Evolutionary conservation across 2,888 invertebrate species (phyloP).

Genomic region (Abrostola tripartita): DNA sequence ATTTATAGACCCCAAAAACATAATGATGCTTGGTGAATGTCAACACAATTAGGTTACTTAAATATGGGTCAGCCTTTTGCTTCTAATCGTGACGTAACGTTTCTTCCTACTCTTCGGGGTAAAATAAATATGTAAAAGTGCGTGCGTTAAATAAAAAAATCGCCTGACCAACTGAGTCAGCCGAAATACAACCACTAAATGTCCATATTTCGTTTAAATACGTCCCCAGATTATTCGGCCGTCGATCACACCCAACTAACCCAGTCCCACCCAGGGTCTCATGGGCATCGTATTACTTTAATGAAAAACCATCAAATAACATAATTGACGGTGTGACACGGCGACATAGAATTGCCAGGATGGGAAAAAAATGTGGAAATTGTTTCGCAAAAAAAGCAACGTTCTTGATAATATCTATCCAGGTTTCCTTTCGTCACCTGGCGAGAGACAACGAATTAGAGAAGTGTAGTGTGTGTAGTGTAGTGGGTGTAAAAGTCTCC

Average conservation of each 20-base stretch:
- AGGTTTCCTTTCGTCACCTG: too few relatives aligned
- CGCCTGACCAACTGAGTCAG: conserved; percentile 38
- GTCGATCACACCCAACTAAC: conserved; percentile 68
- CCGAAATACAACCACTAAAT: conserved; percentile 40
- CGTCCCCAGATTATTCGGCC: conserved; percentile 53
- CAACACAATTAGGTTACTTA: too few relatives aligned
- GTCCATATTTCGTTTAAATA: conserved; percentile 50
- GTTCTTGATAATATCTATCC: too few relatives aligned
- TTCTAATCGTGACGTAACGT: not conserved
- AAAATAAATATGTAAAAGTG: too few relatives aligned
- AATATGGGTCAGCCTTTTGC: too few relatives aligned
- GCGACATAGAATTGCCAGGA: conserved; percentile 45
- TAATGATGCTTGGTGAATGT: too few relatives aligned
- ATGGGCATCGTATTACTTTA: conserved; percentile 76
- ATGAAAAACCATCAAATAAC: conserved; percentile 87
- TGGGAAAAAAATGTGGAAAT: conserved; percentile 6
- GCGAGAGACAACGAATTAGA: too few relatives aligned
- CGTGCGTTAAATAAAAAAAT: conserved; percentile 21
- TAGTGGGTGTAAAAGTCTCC: too few relatives aligned
- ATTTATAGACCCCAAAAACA: too few relatives aligned
- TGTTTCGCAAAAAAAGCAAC: too few relatives aligned
- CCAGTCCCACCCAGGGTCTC: conserved; percentile 67
- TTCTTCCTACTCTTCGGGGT: too few relatives aligned
- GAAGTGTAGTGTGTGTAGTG: too few relatives aligned
- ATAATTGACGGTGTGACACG: conserved; percentile 75